Evolutionary conservation across 2,888 invertebrate species (phyloP).

Genomic region (Nemoura dubitans): DNA sequence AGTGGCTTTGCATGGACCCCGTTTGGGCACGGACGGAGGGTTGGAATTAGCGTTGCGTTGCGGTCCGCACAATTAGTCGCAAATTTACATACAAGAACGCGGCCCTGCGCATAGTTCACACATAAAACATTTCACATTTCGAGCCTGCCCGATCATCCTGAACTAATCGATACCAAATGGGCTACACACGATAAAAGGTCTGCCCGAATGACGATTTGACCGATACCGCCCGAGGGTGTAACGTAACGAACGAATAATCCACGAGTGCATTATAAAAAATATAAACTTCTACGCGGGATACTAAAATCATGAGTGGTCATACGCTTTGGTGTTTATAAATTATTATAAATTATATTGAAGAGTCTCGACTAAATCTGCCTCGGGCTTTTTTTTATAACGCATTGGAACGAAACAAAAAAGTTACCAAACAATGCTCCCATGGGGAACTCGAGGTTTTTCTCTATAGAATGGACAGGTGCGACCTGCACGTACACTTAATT

Average conservation of each 20-base stretch:
- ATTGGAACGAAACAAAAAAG: background rate
- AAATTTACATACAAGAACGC: background rate
- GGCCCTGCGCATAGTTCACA: background rate
- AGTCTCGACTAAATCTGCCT: background rate
- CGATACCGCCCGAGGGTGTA: background rate
- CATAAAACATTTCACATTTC: background rate
- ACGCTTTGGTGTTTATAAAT: constrained; percentile 23
- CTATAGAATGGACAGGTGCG: background rate
- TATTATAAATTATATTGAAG: constrained; percentile 23
- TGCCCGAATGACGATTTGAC: background rate
- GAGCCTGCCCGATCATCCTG: background rate
- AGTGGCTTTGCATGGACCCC: background rate
- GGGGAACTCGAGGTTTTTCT: background rate
- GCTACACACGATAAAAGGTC: background rate
- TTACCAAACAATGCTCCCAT: background rate
- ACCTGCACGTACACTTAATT: background rate
- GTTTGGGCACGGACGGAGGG: background rate
- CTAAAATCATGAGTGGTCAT: constrained; percentile 23
- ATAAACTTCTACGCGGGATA: background rate
- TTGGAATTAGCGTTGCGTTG: no score
- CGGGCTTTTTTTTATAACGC: background rate
- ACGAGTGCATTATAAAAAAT: constrained; percentile 10
- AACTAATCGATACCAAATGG: background rate
- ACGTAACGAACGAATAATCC: background rate
- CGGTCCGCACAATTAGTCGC: background rate